Evolutionary conservation across 2,113 vertebrate genomes (phyloP).

Genomic region (Cryptotis parvus): DNA sequence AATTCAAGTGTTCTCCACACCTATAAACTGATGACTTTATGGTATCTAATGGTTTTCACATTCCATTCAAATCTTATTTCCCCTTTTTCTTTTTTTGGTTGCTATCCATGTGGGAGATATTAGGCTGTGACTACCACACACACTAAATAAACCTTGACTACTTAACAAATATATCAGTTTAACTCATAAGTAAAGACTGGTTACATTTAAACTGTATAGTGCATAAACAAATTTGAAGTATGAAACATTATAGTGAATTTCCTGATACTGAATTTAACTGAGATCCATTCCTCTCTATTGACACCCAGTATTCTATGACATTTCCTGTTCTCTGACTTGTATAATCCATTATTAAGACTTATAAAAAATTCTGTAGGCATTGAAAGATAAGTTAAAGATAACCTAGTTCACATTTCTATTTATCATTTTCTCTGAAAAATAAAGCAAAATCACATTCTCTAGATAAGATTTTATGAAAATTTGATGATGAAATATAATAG

Average conservation of each 20-base stretch:
- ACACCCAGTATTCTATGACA: background rate
- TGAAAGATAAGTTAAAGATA: background rate
- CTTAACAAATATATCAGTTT: background rate
- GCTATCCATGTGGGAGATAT: background rate
- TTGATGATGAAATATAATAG: background rate
- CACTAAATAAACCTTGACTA: constrained; percentile 3
- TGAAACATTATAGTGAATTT: too few species aligned
- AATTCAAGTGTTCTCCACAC: background rate
- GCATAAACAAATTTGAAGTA: too few species aligned
- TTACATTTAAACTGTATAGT: too few species aligned
- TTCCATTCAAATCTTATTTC: background rate
- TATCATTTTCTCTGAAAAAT: constrained; percentile 20
- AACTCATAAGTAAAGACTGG: background rate
- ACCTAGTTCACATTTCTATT: background rate
- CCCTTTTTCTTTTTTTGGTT: constrained; percentile 28
- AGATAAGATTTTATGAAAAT: constrained; percentile 7
- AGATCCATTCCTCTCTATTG: too few species aligned
- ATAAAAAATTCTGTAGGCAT: background rate
- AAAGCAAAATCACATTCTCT: background rate
- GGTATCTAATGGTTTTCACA: constrained; percentile 36
- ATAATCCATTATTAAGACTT: background rate
- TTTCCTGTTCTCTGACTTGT: background rate
- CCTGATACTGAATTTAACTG: too few species aligned
- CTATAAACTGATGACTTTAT: background rate
- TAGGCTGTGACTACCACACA: background rate